Evolutionary conservation across 2,113 vertebrate species (phyloP).

Genomic region (Macroglossus sobrinus): DNA sequence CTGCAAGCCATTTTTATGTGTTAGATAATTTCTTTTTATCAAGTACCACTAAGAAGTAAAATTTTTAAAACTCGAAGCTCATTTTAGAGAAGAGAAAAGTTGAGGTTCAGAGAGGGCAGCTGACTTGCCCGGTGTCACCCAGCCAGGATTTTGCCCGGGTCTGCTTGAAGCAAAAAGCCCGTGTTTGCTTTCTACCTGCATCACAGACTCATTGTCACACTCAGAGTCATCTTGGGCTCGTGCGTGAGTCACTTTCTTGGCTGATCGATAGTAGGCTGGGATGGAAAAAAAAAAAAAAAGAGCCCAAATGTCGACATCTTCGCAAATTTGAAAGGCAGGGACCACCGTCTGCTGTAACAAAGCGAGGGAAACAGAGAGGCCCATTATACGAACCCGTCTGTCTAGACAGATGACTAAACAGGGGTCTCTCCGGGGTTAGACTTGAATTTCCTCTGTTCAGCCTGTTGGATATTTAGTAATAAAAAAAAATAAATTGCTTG

Average conservation of each 20-base stretch:
- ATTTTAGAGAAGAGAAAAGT: neutral
- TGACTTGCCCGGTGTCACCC: neutral
- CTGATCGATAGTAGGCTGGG: neutral
- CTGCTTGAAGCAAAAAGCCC: neutral
- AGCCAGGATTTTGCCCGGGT: neutral
- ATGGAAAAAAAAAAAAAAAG: slow-evolving; percentile 16
- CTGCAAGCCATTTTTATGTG: neutral
- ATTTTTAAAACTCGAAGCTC: neutral
- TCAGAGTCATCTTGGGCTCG: neutral
- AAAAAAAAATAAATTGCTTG: slow-evolving; percentile 34
- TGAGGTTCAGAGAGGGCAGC: neutral
- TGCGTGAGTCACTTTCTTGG: slow-evolving; percentile 47
- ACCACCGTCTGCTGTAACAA: slow-evolving; percentile 52
- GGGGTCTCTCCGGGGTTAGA: slow-evolving; percentile 66
- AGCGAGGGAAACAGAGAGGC: slow-evolving; percentile 47
- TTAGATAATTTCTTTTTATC: neutral
- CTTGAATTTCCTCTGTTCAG: slow-evolving; percentile 64
- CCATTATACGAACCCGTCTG: slow-evolving; percentile 58
- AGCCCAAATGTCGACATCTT: slow-evolving; percentile 26
- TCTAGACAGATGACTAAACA: slow-evolving; percentile 74
- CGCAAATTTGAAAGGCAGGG: slow-evolving; percentile 38
- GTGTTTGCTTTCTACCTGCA: neutral
- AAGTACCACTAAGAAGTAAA: neutral
- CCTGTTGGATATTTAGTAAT: slow-evolving; percentile 70
- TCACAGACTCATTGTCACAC: neutral